phyloP scores from a whole-genome alignment of 2,113 vertebrate genomes.

The Brienomyrus brachyistius region DNA sequence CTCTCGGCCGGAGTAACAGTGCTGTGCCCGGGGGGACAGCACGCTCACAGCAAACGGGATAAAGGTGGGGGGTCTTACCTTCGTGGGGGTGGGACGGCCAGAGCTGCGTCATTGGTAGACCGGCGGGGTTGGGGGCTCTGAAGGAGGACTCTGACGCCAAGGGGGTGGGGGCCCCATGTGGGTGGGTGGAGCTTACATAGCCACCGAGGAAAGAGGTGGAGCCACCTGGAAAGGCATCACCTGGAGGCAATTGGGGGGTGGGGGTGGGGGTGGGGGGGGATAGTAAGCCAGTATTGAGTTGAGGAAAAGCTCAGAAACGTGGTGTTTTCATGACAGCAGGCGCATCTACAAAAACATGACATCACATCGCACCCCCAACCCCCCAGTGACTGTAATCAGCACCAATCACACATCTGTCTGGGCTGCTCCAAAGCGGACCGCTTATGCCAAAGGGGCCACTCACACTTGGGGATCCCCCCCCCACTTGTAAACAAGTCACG shows the following conservation, averaged over 20 bases:
- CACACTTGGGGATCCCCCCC: constrained; percentile 15
- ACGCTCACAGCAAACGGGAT: neutral
- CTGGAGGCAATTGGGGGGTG: constrained; percentile 40
- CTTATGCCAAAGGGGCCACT: constrained; percentile 29
- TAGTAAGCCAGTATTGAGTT: too few relatives aligned
- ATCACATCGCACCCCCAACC: neutral
- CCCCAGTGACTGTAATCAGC: neutral
- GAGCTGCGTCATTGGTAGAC: constrained; percentile 75
- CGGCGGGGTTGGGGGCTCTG: constrained; percentile 67
- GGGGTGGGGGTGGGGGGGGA: neutral
- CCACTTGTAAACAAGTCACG: constrained; percentile 39
- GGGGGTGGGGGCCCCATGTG: constrained; percentile 39
- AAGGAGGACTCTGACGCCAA: constrained; percentile 66
- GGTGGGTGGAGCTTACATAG: constrained; percentile 60
- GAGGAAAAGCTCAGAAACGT: neutral
- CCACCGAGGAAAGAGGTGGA: constrained; percentile 67
- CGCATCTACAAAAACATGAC: neutral
- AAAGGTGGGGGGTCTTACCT: constrained; percentile 49
- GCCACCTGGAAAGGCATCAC: constrained; percentile 65
- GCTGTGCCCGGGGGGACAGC: too few relatives aligned
- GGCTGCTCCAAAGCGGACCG: constrained; percentile 34
- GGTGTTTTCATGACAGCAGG: neutral
- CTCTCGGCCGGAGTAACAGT: too few relatives aligned
- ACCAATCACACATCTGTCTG: neutral
- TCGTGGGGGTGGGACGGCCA: constrained; percentile 64